phyloP scores from a whole-genome alignment of 1,140 invertebrate genomes.

The Coenobita brevimanus region DNA sequence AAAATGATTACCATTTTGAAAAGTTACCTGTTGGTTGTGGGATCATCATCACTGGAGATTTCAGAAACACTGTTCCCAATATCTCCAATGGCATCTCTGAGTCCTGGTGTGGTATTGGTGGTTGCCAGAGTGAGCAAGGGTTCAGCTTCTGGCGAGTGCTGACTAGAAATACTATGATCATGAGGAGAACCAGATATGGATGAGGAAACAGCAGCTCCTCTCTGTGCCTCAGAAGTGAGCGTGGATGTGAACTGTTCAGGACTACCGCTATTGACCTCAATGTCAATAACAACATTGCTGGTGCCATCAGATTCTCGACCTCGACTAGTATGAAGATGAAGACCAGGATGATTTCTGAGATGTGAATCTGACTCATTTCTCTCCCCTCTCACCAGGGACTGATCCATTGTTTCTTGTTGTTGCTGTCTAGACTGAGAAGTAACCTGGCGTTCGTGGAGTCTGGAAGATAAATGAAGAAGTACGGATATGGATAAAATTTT shows the following conservation, averaged over 20 bases:
- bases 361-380: neutral
- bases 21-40: neutral
- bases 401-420: neutral
- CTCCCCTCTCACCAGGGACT: neutral
- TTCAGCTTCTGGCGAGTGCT: neutral
- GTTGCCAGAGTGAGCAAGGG: constrained; percentile 3
- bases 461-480: neutral
- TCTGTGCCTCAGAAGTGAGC: neutral
- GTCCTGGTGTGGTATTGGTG: neutral
- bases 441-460: constrained; percentile 35
- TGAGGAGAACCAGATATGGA: neutral
- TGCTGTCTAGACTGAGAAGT: neutral
- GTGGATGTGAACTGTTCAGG: constrained; percentile 4
- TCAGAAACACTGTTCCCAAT: neutral
- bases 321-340: neutral
- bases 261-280: constrained; percentile 1
- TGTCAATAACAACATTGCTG: constrained; percentile 46
- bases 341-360: neutral
- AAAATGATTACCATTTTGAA: neutral
- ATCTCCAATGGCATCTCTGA: neutral
- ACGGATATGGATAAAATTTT: too few species aligned
- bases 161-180: too few species aligned
- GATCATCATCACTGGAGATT: constrained; percentile 15
- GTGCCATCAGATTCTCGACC: neutral
- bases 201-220: neutral